Base-by-base conservation (phyloP, 2,113 vertebrate species). In the Pogonocichla stellata region DNA sequence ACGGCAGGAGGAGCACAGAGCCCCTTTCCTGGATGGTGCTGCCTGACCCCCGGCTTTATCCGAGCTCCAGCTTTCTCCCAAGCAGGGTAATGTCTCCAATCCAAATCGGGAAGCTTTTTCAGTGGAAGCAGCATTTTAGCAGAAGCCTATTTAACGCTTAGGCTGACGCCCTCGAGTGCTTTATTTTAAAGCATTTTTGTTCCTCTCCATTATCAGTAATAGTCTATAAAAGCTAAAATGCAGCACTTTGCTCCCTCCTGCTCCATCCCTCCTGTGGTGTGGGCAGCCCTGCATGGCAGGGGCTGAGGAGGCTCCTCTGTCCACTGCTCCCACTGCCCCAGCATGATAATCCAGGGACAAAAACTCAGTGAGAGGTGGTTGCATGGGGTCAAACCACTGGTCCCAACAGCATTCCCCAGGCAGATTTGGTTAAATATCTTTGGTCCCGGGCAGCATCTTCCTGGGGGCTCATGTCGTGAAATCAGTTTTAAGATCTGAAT, bases 141-240 rank as follows among this genome's bases (percentile, higher is more conserved):
- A 81, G 92, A 64, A 90, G 78, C 87, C 90, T 71, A 64, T 95
- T 94, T 96, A 94, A 91, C 2, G 51, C 87, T 96, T 40, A 95
- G 62, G 36, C 84, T 79, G 93, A 87, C 4, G 28, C 84, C 88
- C 93, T 91, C 43, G 45, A 85, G 90, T 85, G 81, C 54, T 96
- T 94, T 94, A 82, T 95, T 95, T 94, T 87, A 93, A 73, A 91
- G 65, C 54, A 24, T 74, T 95, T 95, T 87, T 93, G 70, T 94
- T 94, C 81, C 77, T 89, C 70, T 85, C 87, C 54, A 57, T 92
- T 94, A 69, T 79, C 90, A 62, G 84, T 54, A 86, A 91, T 28
- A 74, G 95, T 38, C 81, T 74, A 71, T 87, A 81, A 94, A 92
- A 92, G 95, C 81, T 0, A 0, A 65, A 85, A 90, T 1, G 1